Base-by-base conservation (phyloP, 2,797 vertebrate species). In the Melanotaenia nigrans region DNA sequence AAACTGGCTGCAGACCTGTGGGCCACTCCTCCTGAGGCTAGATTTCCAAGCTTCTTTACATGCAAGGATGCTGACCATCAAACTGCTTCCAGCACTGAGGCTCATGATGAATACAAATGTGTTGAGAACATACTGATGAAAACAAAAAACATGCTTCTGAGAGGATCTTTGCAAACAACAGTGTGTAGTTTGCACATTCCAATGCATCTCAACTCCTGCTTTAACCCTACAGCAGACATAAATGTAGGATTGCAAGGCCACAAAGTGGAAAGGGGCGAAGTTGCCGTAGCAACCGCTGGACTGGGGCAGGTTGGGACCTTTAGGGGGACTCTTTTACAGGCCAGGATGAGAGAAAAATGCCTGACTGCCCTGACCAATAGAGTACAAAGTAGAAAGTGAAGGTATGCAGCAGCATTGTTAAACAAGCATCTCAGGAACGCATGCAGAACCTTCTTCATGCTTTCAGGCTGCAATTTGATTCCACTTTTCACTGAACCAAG, bases 371-470 rank as follows among this genome's bases (percentile, higher is more conserved):
- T 56, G 20, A 73, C 81, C 80, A 89, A 90, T 79, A 89, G 92
- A 87, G 82, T 85, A 83, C 79, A 77, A 65, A 77, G 79, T 64
- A 84, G 85, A 92, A 91, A 91, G 90, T 78, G 79, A 90, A 82
- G 66, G 79, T 81, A 78, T 75, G 81, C 63, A 56, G 66, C 24
- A 40, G 77, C 81, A 86, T 91, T 90, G 89, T 90, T 85, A 71
- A 24, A 53, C 76, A 91, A 92, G 86, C 83, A 90, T 89, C 81
- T 79, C 81, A 87, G 81, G 87, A 92, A 91, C 79, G 79, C 81
- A 57, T 61, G 36, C 71, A 42, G 56, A 71, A 78, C 33, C 61
- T 51, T 78, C 73, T 75, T 77, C 62, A 82, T 79, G 78, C 77
- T 75, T 79, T 85, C 78, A 66, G 24, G 57, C 77, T 72, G 78